Percentiles rank a stretch among this genome's conserved stretches.
These are phyloP conservation scores for Stictocephala bisonia DNA, from an alignment of 2,888 invertebrate species.

Conservation along the genomic window DNA sequence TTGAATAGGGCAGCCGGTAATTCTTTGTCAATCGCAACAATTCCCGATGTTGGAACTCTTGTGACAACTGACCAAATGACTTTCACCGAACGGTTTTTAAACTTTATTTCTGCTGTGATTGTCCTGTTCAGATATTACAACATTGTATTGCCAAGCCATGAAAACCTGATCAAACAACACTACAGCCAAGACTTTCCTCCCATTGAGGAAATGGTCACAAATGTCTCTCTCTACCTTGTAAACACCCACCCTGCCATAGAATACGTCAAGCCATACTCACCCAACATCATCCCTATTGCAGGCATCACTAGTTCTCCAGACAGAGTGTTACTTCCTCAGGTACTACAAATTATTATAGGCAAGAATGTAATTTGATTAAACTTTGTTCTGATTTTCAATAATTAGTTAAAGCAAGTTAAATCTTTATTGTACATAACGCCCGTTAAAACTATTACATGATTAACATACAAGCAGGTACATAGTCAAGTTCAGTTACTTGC, in stretches of 20 bases:
- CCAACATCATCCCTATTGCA: conserved; percentile 29
- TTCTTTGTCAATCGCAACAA: background rate
- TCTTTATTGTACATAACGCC: too few relatives aligned
- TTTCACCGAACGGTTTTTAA: background rate
- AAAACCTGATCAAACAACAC: conserved; percentile 13
- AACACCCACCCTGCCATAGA: background rate
- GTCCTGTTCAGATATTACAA: background rate
- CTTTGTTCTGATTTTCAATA: too few relatives aligned
- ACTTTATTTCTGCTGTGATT: background rate
- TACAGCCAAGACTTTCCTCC: background rate
- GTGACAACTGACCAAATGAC: background rate
- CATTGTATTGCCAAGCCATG: background rate
- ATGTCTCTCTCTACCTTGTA: background rate
- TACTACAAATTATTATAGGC: too few relatives aligned
- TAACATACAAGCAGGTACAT: too few relatives aligned
- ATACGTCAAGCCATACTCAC: background rate
- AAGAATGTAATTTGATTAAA: too few relatives aligned
- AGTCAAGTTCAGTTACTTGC: too few relatives aligned
- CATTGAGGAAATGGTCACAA: background rate
- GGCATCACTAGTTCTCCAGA: background rate
- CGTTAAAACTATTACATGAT: too few relatives aligned
- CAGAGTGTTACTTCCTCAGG: background rate
- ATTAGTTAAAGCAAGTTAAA: too few relatives aligned
- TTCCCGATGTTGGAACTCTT: background rate
- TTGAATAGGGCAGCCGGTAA: conserved; percentile 2